phyloP scores from a whole-genome alignment of 2,888 invertebrate species.

The Drosophila meridiana region DNA sequence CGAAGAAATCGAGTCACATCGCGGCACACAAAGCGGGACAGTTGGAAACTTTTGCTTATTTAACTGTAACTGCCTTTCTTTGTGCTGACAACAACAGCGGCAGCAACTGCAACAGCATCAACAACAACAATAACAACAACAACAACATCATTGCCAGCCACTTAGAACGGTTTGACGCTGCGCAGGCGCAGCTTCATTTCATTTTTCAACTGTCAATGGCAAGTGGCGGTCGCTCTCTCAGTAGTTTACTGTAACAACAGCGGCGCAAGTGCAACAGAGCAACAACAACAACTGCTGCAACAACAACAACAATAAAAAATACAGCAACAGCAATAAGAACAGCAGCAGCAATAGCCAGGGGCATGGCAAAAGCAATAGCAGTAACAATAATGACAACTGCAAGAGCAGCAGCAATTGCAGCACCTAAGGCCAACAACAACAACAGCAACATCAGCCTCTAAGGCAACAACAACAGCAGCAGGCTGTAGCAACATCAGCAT shows the following conservation, averaged over 20 bases:
- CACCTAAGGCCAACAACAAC: not conserved
- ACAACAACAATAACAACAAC: not conserved
- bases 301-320: constrained; percentile 19
- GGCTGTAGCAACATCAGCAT: not conserved
- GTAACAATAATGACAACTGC: not conserved
- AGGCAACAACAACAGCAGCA: not conserved
- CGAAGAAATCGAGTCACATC: constrained; percentile 57
- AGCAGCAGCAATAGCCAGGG: not conserved
- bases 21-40: constrained; percentile 36
- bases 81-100: constrained; percentile 34
- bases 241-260: constrained; percentile 59
- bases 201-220: constrained; percentile 55
- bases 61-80: constrained; percentile 65
- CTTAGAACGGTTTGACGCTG: constrained; percentile 46
- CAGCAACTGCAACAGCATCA: constrained; percentile 2
- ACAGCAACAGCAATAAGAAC: constrained; percentile 10
- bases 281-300: constrained; percentile 23
- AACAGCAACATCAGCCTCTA: not conserved
- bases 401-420: not conserved
- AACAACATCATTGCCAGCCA: constrained; percentile 28
- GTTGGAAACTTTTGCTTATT: constrained; percentile 73
- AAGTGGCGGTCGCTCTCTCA: constrained; percentile 35
- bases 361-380: not conserved
- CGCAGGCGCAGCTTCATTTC: constrained; percentile 55
- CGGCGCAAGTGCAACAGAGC: constrained; percentile 39